Conservation (phyloP, 2,888 invertebrate genomes). For the Lasioglossum vierecki region DNA sequence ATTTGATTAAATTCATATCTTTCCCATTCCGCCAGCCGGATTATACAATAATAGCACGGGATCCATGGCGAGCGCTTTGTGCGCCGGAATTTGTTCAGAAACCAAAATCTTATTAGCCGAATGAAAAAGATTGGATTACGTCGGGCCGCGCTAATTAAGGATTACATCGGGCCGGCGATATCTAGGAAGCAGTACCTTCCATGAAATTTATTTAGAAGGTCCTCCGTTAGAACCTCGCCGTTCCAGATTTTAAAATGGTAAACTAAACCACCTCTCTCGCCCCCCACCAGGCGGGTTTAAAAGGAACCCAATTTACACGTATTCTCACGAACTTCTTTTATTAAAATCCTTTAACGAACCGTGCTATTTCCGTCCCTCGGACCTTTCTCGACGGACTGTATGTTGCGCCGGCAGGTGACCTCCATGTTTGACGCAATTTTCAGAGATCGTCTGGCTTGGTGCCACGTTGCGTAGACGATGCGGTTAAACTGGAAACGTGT, state of each 20-base stretch:
- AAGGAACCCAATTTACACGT: background rate
- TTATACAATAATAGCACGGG: background rate
- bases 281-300: background rate
- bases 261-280: background rate
- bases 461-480: conserved; percentile 29
- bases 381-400: background rate
- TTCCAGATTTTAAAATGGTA: background rate
- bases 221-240: background rate
- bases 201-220: background rate
- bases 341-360: conserved; percentile 8
- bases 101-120: background rate
- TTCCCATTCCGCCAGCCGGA: background rate
- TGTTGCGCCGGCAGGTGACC: conserved; percentile 15
- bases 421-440: conserved; percentile 45
- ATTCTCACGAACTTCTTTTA: background rate
- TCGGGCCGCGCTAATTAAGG: background rate
- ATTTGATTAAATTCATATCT: background rate
- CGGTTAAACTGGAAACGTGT: conserved; percentile 27
- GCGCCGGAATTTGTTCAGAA: background rate
- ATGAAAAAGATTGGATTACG: background rate
- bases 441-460: conserved; percentile 33
- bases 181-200: background rate
- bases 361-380: background rate
- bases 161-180: background rate
- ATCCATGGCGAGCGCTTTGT: background rate